phyloP scores from a whole-genome alignment of 2,797 vertebrate species.

The Rhodeus uyekii region DNA sequence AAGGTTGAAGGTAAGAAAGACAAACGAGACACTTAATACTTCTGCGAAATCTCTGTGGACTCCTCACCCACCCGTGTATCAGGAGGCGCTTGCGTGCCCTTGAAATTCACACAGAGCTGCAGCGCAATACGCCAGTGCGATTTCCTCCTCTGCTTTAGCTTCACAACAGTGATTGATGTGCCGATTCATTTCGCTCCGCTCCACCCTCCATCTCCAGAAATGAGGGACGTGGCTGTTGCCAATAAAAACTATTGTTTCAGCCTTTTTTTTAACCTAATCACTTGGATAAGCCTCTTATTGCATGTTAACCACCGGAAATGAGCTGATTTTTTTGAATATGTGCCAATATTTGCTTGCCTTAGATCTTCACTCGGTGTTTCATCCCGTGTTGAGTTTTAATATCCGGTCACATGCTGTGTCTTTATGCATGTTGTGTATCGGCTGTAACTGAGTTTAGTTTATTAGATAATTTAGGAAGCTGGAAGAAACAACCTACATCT shows the following conservation, averaged over 20 bases:
- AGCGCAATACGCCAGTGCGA: slow-evolving; percentile 37
- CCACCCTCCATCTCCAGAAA: slow-evolving; percentile 20
- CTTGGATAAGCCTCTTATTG: slow-evolving; percentile 50
- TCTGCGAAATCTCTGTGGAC: slow-evolving; percentile 25
- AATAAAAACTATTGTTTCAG: slow-evolving; percentile 50
- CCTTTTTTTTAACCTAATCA: slow-evolving; percentile 45
- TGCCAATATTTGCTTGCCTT: slow-evolving; percentile 55
- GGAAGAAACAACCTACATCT: not conserved
- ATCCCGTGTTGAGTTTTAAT: not conserved
- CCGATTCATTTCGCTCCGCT: slow-evolving; percentile 60
- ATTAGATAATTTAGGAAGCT: slow-evolving; percentile 8
- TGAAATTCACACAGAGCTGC: slow-evolving; percentile 63
- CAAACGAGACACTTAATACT: slow-evolving; percentile 8
- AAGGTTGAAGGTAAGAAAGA: slow-evolving; percentile 27
- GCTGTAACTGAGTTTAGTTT: slow-evolving; percentile 8
- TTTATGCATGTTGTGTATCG: slow-evolving; percentile 6
- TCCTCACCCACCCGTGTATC: slow-evolving; percentile 4
- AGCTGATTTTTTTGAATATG: slow-evolving; percentile 58
- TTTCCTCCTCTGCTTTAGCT: slow-evolving; percentile 64
- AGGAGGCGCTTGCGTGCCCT: slow-evolving; percentile 59
- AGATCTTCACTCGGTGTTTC: slow-evolving; percentile 31
- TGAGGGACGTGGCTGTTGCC: slow-evolving; percentile 26
- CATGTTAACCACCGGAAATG: slow-evolving; percentile 53
- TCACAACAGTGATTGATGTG: slow-evolving; percentile 71
- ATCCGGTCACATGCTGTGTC: not conserved